Evolutionary conservation across 2,888 invertebrate genomes (phyloP).

Genomic region (Drosophila anomalata): DNA sequence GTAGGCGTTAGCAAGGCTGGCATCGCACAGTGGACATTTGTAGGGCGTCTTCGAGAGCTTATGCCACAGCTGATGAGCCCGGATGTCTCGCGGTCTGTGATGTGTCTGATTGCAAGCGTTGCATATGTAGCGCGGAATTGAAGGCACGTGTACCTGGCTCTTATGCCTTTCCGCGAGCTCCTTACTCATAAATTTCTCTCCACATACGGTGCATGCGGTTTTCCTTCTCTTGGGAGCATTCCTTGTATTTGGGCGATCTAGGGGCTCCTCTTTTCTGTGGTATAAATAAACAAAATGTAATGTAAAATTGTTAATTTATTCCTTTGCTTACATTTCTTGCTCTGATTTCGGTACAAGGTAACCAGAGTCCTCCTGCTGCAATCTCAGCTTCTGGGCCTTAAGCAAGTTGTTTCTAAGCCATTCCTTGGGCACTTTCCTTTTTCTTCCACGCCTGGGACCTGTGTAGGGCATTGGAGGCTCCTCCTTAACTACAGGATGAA

Average conservation of each 20-base stretch:
- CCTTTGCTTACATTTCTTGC: conserved; percentile 8
- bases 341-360: conserved; percentile 60
- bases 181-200: conserved; percentile 73
- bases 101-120: conserved; percentile 85
- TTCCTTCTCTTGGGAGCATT: conserved; percentile 46
- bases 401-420: conserved; percentile 8
- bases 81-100: conserved; percentile 79
- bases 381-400: conserved; percentile 56
- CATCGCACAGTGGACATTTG: conserved; percentile 84
- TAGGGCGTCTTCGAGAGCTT: conserved; percentile 83
- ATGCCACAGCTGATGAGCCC: conserved; percentile 84
- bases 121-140: conserved; percentile 83
- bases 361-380: conserved; percentile 43
- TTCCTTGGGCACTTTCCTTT: conserved; percentile 69
- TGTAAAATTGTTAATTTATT: neutral
- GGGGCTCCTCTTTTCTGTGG: conserved; percentile 76
- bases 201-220: conserved; percentile 74
- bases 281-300: neutral
- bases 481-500: conserved; percentile 59
- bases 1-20: conserved; percentile 74
- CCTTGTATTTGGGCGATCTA: conserved; percentile 26
- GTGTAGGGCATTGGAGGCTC: conserved; percentile 23
- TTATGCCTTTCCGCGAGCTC: conserved; percentile 75
- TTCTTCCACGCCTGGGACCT: conserved; percentile 60
- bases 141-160: conserved; percentile 72